A percentile compares a stretch with the other conserved stretches of the same genome.
Evolutionary conservation across 2,888 invertebrate species (phyloP).

Genomic region (Apotomis capreana): DNA sequence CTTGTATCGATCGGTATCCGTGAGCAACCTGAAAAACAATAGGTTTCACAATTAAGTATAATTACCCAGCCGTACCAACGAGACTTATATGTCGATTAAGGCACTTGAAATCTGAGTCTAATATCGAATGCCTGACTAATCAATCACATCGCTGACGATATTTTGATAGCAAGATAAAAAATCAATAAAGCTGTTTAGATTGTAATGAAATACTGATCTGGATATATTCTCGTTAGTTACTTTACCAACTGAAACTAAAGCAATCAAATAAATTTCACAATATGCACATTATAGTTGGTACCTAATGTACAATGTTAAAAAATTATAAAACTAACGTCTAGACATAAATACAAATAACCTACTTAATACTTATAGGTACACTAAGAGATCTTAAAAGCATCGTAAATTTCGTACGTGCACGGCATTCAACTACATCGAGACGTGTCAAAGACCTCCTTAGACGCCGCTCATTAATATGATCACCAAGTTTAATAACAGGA

Average conservation of each 20-base stretch:
- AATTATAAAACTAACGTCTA: neutral
- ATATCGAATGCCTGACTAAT: neutral
- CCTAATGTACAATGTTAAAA: neutral
- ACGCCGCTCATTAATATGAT: neutral
- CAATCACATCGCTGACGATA: conserved; percentile 12
- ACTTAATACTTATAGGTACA: neutral
- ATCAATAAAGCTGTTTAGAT: neutral
- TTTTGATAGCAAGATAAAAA: conserved; percentile 18
- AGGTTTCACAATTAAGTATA: conserved; percentile 34
- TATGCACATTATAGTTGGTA: too few relatives aligned
- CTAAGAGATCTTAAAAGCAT: conserved; percentile 8
- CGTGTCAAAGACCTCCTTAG: conserved; percentile 1
- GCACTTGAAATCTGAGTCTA: conserved; percentile 17
- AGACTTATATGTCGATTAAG: conserved; percentile 23
- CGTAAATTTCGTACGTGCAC: neutral
- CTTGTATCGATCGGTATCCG: conserved; percentile 74
- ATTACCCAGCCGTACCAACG: neutral
- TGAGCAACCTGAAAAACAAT: conserved; percentile 76
- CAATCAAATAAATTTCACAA: neutral
- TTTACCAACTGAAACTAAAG: neutral
- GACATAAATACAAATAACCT: neutral
- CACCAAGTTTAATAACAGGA: neutral
- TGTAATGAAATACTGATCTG: neutral
- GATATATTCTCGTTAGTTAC: neutral
- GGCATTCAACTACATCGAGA: neutral